Evolutionary conservation across 2,113 vertebrate genomes (phyloP).

Genomic region (Antennarius striatus): DNA sequence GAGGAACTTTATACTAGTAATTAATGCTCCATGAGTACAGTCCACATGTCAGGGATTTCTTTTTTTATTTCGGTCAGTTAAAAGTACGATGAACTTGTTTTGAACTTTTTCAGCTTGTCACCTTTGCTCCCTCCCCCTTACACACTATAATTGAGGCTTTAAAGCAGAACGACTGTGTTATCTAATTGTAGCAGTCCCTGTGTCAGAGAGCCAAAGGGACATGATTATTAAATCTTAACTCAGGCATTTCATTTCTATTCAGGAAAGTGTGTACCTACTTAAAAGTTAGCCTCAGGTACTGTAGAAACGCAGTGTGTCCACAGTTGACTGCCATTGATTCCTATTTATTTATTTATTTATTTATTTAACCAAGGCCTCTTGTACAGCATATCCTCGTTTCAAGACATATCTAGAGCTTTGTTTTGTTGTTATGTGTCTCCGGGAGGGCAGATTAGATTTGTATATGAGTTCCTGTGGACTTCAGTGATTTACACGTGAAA

Average conservation of each 20-base stretch:
- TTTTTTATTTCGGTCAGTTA: background rate
- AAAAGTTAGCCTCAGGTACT: slow-evolving; percentile 36
- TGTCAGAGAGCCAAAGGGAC: slow-evolving; percentile 33
- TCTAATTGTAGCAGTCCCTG: slow-evolving; percentile 25
- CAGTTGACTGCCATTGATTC: slow-evolving; percentile 39
- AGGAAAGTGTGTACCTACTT: slow-evolving; percentile 21
- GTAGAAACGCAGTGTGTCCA: slow-evolving; percentile 18
- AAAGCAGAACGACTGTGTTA: slow-evolving; percentile 23
- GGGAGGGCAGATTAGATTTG: slow-evolving; percentile 22
- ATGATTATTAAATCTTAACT: slow-evolving; percentile 35
- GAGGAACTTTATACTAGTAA: background rate
- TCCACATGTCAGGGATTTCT: background rate
- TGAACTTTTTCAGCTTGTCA: slow-evolving; percentile 20
- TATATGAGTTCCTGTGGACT: slow-evolving; percentile 23
- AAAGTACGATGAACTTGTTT: slow-evolving; percentile 22
- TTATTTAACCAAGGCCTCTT: slow-evolving; percentile 25
- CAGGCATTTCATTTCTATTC: slow-evolving; percentile 51
- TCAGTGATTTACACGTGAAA: slow-evolving; percentile 36
- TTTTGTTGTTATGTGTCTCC: slow-evolving; percentile 34
- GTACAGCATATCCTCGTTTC: slow-evolving; percentile 30
- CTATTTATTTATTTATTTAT: slow-evolving; percentile 18
- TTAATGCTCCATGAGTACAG: background rate
- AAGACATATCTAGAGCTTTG: slow-evolving; percentile 35
- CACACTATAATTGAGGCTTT: slow-evolving; percentile 26
- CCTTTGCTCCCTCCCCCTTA: slow-evolving; percentile 26